Evolutionary conservation across 2,888 invertebrate genomes (phyloP).

Genomic region (Coelopa pilipes): DNA sequence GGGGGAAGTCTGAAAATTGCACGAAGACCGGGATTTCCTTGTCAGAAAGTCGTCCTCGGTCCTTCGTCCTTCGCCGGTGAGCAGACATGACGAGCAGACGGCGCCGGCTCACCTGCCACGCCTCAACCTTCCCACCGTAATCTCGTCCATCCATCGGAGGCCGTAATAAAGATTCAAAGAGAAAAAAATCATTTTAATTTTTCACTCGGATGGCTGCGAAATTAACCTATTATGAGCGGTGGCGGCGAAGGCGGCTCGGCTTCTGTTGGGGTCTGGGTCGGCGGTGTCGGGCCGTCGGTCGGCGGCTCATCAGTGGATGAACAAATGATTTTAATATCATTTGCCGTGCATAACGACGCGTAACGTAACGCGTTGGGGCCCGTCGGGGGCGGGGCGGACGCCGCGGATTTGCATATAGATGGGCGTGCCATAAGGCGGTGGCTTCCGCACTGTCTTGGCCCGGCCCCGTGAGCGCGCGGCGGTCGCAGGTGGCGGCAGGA

Average conservation of each 20-base stretch:
- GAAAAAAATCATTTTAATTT: conserved; percentile 62
- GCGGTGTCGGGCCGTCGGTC: background rate
- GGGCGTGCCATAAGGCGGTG: conserved; percentile 58
- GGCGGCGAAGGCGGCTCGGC: conserved; percentile 36
- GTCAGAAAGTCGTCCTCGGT: too few relatives aligned
- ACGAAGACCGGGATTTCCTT: too few relatives aligned
- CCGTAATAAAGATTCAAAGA: conserved; percentile 33
- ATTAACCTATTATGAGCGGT: conserved; percentile 64
- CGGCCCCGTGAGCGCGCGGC: too few relatives aligned
- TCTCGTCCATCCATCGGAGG: background rate
- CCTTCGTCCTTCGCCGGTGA: too few relatives aligned
- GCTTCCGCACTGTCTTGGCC: conserved; percentile 24
- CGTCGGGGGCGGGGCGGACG: background rate
- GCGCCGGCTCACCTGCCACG: background rate
- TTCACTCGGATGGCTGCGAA: conserved; percentile 66
- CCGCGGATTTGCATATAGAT: conserved; percentile 61
- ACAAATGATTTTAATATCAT: conserved; percentile 61
- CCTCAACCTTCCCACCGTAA: background rate
- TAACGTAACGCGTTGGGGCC: conserved; percentile 34
- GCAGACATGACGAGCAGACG: too few relatives aligned
- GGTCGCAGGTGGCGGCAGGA: background rate
- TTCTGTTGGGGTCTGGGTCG: background rate
- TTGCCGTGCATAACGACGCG: conserved; percentile 62
- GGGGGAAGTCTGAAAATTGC: too few relatives aligned
- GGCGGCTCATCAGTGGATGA: conserved; percentile 46